phyloP scores from a whole-genome alignment of 2,797 vertebrate species.

The Sardinella longiceps region DNA sequence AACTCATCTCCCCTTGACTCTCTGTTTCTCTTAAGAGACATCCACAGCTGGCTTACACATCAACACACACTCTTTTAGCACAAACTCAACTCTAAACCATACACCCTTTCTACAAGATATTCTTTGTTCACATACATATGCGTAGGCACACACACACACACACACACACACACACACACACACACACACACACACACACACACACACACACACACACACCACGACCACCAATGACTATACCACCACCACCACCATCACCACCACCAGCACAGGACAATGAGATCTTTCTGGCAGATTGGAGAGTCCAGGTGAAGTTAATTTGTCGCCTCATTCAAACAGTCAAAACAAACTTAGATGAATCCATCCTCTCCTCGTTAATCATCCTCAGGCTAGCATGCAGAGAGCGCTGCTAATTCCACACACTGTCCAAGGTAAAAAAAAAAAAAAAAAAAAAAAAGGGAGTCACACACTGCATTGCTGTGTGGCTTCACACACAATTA shows the following conservation, averaged over 20 bases:
- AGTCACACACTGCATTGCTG: background rate
- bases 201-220: background rate
- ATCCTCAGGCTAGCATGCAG: background rate
- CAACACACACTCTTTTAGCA: constrained; percentile 8
- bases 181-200: background rate
- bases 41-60: constrained; percentile 15
- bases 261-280: background rate
- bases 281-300: constrained; percentile 17
- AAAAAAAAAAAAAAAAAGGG: too few relatives aligned
- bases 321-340: constrained; percentile 15
- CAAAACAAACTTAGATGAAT: constrained; percentile 17
- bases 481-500: background rate
- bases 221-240: background rate
- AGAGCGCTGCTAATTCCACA: background rate
- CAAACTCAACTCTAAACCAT: background rate
- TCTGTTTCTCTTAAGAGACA: constrained; percentile 6
- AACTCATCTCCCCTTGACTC: too few relatives aligned
- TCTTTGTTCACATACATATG: background rate
- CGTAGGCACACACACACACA: background rate
- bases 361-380: constrained; percentile 2
- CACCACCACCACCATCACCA: background rate
- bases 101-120: background rate
- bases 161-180: background rate
- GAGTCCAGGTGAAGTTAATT: constrained; percentile 7
- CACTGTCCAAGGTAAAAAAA: background rate